These are phyloP conservation scores for Platyura marginata DNA, from an alignment of 1,140 invertebrate species.

Conservation along the genomic window DNA sequence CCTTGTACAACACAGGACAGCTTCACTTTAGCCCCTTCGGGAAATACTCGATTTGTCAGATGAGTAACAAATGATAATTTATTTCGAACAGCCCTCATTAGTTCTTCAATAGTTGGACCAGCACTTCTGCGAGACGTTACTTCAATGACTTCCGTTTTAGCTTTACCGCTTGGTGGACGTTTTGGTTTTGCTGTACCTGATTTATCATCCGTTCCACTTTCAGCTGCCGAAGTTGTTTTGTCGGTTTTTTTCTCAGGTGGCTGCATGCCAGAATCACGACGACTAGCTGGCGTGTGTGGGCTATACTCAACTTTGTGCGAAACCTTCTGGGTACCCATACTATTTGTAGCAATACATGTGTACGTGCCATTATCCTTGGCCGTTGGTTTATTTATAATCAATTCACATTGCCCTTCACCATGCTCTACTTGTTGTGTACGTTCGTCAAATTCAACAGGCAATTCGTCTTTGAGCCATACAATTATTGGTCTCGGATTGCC, in stretches of 20 bases:
- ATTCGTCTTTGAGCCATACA: constrained; percentile 58
- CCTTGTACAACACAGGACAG: constrained; percentile 19
- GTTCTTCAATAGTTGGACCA: constrained; percentile 13
- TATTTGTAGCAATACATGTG: constrained; percentile 52
- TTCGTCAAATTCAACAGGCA: constrained; percentile 30
- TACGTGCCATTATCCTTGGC: constrained; percentile 46
- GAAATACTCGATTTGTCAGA: constrained; percentile 20
- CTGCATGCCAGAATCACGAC: constrained; percentile 11
- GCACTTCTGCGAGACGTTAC: constrained; percentile 12
- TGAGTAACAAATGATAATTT: constrained; percentile 21
- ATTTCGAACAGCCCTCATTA: constrained; percentile 12
- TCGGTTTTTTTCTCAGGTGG: constrained; percentile 10
- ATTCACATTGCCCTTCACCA: constrained; percentile 50
- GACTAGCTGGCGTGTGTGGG: constrained; percentile 13
- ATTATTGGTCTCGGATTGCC: constrained; percentile 54
- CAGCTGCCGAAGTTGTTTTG: constrained; percentile 4
- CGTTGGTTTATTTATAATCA: constrained; percentile 45
- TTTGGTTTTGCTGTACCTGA: constrained; percentile 4
- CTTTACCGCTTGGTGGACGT: constrained; percentile 12
- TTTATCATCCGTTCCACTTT: constrained; percentile 1
- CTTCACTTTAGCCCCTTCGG: constrained; percentile 21
- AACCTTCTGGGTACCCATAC: constrained; percentile 18
- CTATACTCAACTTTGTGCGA: constrained; percentile 21
- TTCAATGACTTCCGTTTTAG: constrained; percentile 12
- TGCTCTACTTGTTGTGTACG: constrained; percentile 45